Evolutionary conservation across 2,113 vertebrate genomes (phyloP).

Genomic region (Stercorarius parasiticus): DNA sequence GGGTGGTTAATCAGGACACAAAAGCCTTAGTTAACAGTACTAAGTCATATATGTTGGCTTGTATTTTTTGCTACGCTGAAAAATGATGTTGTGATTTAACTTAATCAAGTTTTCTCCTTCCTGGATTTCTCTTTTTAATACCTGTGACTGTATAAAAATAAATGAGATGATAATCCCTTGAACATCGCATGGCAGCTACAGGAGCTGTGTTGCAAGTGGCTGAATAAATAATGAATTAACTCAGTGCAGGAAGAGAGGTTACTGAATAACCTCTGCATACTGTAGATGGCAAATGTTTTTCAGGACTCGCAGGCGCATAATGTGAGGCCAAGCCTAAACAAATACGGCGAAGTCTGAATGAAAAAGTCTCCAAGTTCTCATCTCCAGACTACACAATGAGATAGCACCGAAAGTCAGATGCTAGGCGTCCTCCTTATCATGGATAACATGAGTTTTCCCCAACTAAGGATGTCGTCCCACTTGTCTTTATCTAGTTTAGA

Average conservation of each 20-base stretch:
- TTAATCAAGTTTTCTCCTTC: neutral
- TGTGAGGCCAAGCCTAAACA: neutral
- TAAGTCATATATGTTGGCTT: neutral
- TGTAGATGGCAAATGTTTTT: neutral
- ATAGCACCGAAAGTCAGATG: conserved; percentile 4
- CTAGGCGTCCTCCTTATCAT: neutral
- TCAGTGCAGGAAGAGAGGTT: neutral
- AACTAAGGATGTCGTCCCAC: neutral
- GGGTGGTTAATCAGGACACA: neutral
- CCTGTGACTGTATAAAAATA: neutral
- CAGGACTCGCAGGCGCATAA: neutral
- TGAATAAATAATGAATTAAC: neutral
- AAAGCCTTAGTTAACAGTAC: neutral
- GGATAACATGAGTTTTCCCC: neutral
- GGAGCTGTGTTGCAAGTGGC: neutral
- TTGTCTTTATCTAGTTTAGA: conserved; percentile 24
- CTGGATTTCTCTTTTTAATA: neutral
- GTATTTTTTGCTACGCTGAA: neutral
- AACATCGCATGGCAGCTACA: neutral
- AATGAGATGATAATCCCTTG: neutral
- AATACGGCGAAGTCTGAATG: neutral
- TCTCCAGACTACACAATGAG: conserved; percentile 20
- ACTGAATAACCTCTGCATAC: neutral
- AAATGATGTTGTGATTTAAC: neutral
- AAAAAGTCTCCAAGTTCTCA: neutral